Evolutionary conservation across 2,888 invertebrate genomes (phyloP), one percentile per base, ranked within the genome.

Genomic region (Tiphia femorata): DNA sequence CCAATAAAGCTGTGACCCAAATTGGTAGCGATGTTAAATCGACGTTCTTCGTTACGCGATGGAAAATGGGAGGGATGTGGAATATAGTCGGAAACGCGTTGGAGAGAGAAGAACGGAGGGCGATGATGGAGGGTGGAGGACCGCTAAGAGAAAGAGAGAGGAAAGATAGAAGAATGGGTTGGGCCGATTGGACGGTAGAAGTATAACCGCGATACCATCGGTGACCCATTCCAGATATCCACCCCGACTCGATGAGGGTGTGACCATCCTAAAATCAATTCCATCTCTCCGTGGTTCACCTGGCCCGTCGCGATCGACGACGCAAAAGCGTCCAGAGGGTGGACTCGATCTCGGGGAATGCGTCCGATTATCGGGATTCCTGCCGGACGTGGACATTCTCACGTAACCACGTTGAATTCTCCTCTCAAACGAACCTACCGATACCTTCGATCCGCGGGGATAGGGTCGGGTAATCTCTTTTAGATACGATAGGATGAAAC

Each of bases 1-100:
- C 62, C 70, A 72, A 76, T 75, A 73, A 78, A 79, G 67, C 69
- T 67, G 50, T 75, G 77, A 77, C 75, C 77, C 59, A 72, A 79
- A 78, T 78, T 73, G 65, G 58, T 49, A 44, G 41, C 67, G 61
- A 73, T 69, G 65, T 53, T 67, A 67, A 73, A 70, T 67, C 64
- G 74, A 58, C 61, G 62, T 49, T 38, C 53, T 64, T 66, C 64
- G 64, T 66, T 59, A 55, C 58, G 58, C 50, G 57, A 56, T 44
- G 47, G 53, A 58, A 40, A 63, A 54, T 21, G 50, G 38, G 30
- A 41, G 47, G 14, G 37, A 17, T 21, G 8, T 5, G 20, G 41
- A 25, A 33, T 33, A 40, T 17, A 30, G 19, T 33, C 6, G 33
- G 14, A 23, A 1, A 3, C 10, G 4, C 7, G 23, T 2, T 2